A percentile compares a stretch with the other conserved stretches of the same genome.
Evolutionary conservation across 2,888 invertebrate species (phyloP).

Genomic region (Noctua pronuba): DNA sequence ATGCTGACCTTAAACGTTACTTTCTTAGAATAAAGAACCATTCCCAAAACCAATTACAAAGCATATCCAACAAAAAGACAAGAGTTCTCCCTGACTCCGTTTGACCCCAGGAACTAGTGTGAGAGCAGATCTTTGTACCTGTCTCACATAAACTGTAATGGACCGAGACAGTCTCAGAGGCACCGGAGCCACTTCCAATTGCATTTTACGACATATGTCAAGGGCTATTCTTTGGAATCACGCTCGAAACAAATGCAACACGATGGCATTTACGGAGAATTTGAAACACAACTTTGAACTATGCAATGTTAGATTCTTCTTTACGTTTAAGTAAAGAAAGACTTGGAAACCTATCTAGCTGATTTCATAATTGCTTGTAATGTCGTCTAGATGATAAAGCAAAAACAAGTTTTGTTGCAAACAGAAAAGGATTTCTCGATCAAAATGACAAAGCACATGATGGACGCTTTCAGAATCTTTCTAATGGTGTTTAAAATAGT

Average conservation of each 20-base stretch:
- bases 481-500: not conserved
- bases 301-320: not conserved
- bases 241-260: not conserved
- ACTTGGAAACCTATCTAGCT: not conserved
- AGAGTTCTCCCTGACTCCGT: slow-evolving; percentile 11
- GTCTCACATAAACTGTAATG: slow-evolving; percentile 41
- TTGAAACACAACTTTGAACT: not conserved
- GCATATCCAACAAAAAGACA: not conserved
- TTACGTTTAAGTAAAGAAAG: not conserved
- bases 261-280: not conserved
- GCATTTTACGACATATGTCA: slow-evolving; percentile 41
- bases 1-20: not conserved
- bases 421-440: not conserved
- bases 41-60: not conserved
- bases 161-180: slow-evolving; percentile 3
- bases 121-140: slow-evolving; percentile 18
- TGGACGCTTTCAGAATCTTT: slow-evolving; percentile 18
- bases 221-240: slow-evolving; percentile 19
- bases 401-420: not conserved
- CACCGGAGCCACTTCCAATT: slow-evolving; percentile 25
- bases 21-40: not conserved
- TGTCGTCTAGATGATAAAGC: not conserved
- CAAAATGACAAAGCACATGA: not conserved
- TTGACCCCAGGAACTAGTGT: slow-evolving; percentile 21
- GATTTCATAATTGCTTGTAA: not conserved